phyloP scores from a whole-genome alignment of 2,113 vertebrate species.

The Brevimyrus niger region DNA sequence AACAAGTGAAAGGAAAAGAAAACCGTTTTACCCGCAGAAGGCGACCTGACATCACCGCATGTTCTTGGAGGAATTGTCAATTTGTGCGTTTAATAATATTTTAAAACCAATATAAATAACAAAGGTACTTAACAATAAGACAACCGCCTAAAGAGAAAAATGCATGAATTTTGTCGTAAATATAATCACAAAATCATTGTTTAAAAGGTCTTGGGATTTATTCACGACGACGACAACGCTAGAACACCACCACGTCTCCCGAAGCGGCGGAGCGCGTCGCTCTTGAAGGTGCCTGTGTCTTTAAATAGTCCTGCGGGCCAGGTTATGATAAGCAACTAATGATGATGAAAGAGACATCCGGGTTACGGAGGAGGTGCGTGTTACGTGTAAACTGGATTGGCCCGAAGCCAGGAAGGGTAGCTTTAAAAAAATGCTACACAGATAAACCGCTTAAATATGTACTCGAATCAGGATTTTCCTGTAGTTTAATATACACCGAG shows the following conservation, averaged over 20 bases:
- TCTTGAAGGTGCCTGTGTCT: constrained; percentile 14
- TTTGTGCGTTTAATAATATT: not conserved
- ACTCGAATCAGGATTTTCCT: not conserved
- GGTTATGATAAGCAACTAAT: constrained; percentile 24
- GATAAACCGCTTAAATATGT: not conserved
- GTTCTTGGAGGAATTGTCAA: not conserved
- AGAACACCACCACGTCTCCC: not conserved
- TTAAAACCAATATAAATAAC: not conserved
- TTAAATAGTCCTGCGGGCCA: constrained; percentile 19
- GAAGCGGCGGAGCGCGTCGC: not conserved
- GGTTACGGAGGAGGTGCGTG: constrained; percentile 22
- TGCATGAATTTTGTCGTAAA: not conserved
- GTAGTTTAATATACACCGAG: not conserved
- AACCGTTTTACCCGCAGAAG: not conserved
- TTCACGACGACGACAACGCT: not conserved
- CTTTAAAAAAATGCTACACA: constrained; percentile 1
- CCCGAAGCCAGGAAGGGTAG: constrained; percentile 19
- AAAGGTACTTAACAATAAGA: not conserved
- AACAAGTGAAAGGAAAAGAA: constrained; percentile 1
- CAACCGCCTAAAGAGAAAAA: not conserved
- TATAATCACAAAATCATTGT: not conserved
- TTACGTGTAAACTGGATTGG: constrained; percentile 26
- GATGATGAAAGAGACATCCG: constrained; percentile 32
- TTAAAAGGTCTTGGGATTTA: not conserved
- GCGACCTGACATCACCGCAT: not conserved